Evolutionary conservation across 2,113 vertebrate species (phyloP).

Genomic region (Saiga tatarica): DNA sequence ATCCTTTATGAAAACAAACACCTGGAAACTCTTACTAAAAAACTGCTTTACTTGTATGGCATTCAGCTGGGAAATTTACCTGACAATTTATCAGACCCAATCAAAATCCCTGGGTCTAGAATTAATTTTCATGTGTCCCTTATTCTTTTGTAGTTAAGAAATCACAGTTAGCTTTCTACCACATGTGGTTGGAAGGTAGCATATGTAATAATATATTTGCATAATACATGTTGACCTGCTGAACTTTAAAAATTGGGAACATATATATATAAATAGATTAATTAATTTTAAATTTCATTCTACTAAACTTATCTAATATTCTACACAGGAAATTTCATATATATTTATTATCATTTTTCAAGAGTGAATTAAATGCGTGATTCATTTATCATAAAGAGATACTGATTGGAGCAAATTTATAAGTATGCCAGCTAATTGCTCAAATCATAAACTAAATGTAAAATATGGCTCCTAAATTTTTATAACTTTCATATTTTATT

Average conservation of each 20-base stretch:
- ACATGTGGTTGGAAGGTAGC: neutral
- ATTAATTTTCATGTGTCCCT: neutral
- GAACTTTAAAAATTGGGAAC: slow-evolving; percentile 32
- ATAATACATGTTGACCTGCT: neutral
- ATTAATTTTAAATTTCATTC: neutral
- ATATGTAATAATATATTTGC: neutral
- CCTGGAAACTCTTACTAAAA: slow-evolving; percentile 28
- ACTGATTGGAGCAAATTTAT: neutral
- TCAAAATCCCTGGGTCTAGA: neutral
- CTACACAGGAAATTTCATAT: neutral
- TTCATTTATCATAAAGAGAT: neutral
- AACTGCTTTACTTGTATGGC: neutral
- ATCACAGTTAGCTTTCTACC: neutral
- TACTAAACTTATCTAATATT: neutral
- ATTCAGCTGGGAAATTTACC: neutral
- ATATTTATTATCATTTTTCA: neutral
- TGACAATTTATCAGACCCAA: neutral
- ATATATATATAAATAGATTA: neutral
- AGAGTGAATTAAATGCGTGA: neutral
- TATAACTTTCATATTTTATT: neutral
- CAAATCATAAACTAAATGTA: slow-evolving; percentile 17
- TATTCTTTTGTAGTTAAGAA: neutral
- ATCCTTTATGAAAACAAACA: neutral
- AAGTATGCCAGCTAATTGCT: neutral
- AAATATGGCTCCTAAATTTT: neutral